A percentile compares a stretch with the other conserved stretches of the same genome.
Conservation (phyloP, 2,888 invertebrate species). For the Phasia obesa region DNA sequence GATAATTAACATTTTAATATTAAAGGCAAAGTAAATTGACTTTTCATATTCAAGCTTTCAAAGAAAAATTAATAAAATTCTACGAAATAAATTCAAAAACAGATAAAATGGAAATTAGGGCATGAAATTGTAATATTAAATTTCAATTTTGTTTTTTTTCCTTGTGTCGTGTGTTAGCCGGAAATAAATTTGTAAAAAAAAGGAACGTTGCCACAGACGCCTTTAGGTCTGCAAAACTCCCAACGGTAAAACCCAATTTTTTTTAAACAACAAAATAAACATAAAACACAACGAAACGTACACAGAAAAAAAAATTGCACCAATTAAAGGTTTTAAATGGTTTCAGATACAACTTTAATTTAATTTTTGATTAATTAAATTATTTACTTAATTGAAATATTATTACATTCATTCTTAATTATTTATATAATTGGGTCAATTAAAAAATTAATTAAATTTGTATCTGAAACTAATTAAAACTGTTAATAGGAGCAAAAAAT, state of each 20-base stretch:
- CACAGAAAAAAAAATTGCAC: too few relatives aligned
- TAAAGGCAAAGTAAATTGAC: conserved; percentile 13
- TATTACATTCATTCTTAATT: too few relatives aligned
- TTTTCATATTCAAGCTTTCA: neutral
- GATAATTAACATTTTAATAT: conserved; percentile 36
- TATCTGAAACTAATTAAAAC: too few relatives aligned
- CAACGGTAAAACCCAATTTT: conserved; percentile 41
- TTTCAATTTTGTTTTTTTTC: conserved; percentile 15
- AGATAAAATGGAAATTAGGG: conserved; percentile 9
- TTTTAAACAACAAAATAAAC: conserved; percentile 9
- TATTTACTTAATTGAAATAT: too few relatives aligned
- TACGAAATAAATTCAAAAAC: neutral
- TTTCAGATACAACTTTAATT: too few relatives aligned
- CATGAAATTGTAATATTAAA: conserved; percentile 12
- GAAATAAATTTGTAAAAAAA: neutral
- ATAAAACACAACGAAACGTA: neutral
- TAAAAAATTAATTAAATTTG: too few relatives aligned
- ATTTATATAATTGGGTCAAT: too few relatives aligned
- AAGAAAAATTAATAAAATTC: neutral
- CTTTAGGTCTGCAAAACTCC: conserved; percentile 39
- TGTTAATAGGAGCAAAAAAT: too few relatives aligned
- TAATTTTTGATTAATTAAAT: too few relatives aligned
- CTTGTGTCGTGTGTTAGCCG: conserved; percentile 11
- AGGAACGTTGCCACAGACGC: conserved; percentile 3
- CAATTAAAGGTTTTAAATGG: too few relatives aligned